A percentile compares a stretch with the other conserved stretches of the same genome.
These are phyloP conservation scores for Geotrupes spiniger DNA, from an alignment of 2,888 invertebrate genomes.

Conservation along the genomic window DNA sequence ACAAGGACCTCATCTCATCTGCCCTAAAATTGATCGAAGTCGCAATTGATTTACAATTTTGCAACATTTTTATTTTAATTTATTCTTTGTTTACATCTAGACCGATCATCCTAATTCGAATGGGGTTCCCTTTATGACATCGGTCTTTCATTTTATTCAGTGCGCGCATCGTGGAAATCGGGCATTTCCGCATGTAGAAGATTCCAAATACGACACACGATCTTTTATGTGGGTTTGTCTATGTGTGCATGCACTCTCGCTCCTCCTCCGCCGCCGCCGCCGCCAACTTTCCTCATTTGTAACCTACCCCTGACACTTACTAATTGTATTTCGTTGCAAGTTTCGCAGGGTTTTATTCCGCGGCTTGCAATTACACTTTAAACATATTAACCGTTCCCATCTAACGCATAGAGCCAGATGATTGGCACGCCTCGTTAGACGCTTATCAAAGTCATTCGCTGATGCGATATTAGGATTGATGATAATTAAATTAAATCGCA, in stretches of 20 bases:
- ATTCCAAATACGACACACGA: constrained; percentile 15
- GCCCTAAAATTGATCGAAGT: too few relatives aligned
- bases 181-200: constrained; percentile 18
- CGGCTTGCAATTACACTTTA: constrained; percentile 19
- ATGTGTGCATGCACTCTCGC: constrained; percentile 12
- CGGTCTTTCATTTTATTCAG: constrained; percentile 33
- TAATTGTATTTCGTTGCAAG: constrained; percentile 22
- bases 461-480: constrained; percentile 31
- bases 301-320: constrained; percentile 23
- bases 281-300: constrained; percentile 27
- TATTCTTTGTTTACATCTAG: constrained; percentile 45
- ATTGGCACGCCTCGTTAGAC: constrained; percentile 26
- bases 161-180: constrained; percentile 21
- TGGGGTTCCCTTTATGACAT: constrained; percentile 39
- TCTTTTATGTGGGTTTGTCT: constrained; percentile 19
- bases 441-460: constrained; percentile 32
- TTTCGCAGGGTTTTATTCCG: constrained; percentile 15
- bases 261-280: constrained; percentile 13
- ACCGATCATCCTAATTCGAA: constrained; percentile 41
- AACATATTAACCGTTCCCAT: constrained; percentile 4
- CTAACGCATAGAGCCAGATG: constrained; percentile 1
- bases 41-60: too few relatives aligned
- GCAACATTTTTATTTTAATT: too few relatives aligned
- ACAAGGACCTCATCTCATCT: too few relatives aligned
- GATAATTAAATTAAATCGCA: constrained; percentile 29